Evolutionary conservation across 37 sponge, comb jelly and placozoan genomes (phyloP).

Genomic region (Mnemiopsis leidyi): DNA sequence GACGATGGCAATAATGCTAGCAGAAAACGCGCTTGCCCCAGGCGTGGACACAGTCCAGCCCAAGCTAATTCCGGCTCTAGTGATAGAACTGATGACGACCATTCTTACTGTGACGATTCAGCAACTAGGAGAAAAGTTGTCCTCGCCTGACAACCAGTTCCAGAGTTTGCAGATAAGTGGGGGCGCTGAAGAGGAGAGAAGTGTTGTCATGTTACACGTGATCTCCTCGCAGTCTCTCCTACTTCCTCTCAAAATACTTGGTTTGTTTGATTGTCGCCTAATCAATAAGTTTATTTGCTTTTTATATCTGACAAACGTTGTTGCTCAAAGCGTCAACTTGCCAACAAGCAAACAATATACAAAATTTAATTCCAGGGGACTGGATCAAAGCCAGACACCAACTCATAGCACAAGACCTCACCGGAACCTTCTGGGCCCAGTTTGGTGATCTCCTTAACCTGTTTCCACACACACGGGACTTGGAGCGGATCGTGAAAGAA

Average conservation of each 20-base stretch:
- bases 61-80: conserved; percentile 23
- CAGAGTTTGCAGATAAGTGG: conserved; percentile 31
- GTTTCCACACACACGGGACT: conserved; percentile 16
- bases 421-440: conserved; percentile 47
- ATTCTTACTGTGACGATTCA: conserved; percentile 47
- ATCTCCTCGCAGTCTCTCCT: conserved; percentile 45
- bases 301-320: neutral
- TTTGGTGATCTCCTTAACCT: conserved; percentile 52
- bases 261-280: too few relatives aligned
- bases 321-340: neutral
- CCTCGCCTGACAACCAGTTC: conserved; percentile 45
- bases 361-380: conserved; percentile 39
- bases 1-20: conserved; percentile 59
- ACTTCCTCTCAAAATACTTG: conserved; percentile 52
- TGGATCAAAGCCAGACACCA: conserved; percentile 57
- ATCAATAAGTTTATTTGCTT: too few relatives aligned
- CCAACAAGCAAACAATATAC: too few relatives aligned
- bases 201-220: conserved; percentile 1
- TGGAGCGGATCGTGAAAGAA: neutral
- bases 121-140: conserved; percentile 24
- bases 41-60: conserved; percentile 61
- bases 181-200: neutral
- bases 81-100: conserved; percentile 16
- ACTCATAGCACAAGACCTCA: conserved; percentile 15
- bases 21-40: conserved; percentile 60